A percentile compares a stretch with the other conserved stretches of the same genome.
Evolutionary conservation across 2,113 vertebrate species (phyloP).

Genomic region (Leptodactylus fuscus): DNA sequence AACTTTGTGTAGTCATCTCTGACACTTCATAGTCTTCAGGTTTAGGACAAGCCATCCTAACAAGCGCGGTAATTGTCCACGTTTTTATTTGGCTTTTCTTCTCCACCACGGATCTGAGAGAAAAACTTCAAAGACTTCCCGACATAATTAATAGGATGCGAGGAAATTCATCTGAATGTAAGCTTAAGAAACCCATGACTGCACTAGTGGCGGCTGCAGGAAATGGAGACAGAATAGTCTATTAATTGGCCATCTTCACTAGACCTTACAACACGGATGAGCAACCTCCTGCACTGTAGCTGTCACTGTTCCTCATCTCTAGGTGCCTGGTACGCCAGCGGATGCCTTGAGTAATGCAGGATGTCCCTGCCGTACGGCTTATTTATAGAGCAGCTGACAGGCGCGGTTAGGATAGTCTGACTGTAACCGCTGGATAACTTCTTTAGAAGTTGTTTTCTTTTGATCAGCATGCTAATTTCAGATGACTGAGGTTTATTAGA

Average conservation of each 20-base stretch:
- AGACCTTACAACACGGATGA: constrained; percentile 3
- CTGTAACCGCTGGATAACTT: background rate
- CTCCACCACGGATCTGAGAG: background rate
- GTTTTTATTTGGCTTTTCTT: background rate
- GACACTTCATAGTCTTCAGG: background rate
- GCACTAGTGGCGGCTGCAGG: background rate
- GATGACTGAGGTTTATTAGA: background rate
- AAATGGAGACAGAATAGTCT: background rate
- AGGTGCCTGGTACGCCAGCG: background rate
- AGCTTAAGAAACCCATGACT: background rate
- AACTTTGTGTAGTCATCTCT: background rate
- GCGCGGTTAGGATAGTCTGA: background rate
- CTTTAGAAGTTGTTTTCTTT: background rate
- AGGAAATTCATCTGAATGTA: background rate
- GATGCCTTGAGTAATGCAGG: background rate
- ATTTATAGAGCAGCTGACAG: background rate
- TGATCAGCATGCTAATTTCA: background rate
- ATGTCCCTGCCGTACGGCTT: background rate
- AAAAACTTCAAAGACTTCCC: background rate
- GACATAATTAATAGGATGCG: background rate
- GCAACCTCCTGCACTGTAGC: background rate
- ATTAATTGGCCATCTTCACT: constrained; percentile 28
- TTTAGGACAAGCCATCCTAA: background rate
- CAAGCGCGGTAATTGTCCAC: background rate
- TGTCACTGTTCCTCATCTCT: background rate